Conservation (phyloP, 2,113 vertebrate species). For the Nycticebus coucang region DNA sequence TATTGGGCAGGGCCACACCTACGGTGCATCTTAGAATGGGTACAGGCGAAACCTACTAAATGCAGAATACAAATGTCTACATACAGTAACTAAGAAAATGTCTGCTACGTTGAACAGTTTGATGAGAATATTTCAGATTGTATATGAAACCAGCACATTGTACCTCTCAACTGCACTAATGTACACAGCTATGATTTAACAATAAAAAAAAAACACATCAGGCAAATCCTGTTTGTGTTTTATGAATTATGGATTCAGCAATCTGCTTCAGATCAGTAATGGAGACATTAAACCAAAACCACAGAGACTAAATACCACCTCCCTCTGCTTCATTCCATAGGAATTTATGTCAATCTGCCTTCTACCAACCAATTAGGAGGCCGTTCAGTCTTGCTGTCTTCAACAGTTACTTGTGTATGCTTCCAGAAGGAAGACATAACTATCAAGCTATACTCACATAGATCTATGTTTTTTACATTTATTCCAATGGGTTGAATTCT, state of each 20-base stretch:
- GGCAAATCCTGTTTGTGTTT: constrained; percentile 15
- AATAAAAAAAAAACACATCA: background rate
- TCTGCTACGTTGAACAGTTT: no score
- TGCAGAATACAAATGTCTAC: no score
- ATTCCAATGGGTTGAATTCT: background rate
- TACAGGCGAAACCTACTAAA: no score
- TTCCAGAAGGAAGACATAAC: background rate
- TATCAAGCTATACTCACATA: background rate
- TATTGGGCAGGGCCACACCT: no score
- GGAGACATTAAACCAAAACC: background rate
- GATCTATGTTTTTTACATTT: background rate
- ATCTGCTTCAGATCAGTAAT: background rate
- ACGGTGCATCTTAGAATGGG: no score
- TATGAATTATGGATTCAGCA: background rate
- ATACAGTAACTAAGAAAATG: no score
- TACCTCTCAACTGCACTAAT: no score
- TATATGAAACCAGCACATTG: no score
- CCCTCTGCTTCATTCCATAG: background rate
- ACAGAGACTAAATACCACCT: background rate
- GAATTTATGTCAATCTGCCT: background rate
- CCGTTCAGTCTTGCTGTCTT: background rate
- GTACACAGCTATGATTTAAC: no score
- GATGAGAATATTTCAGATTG: no score
- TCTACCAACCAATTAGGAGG: background rate
- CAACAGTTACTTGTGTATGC: background rate